Conservation (phyloP, 2,888 invertebrate species). For the Tetragonula carbonaria region DNA sequence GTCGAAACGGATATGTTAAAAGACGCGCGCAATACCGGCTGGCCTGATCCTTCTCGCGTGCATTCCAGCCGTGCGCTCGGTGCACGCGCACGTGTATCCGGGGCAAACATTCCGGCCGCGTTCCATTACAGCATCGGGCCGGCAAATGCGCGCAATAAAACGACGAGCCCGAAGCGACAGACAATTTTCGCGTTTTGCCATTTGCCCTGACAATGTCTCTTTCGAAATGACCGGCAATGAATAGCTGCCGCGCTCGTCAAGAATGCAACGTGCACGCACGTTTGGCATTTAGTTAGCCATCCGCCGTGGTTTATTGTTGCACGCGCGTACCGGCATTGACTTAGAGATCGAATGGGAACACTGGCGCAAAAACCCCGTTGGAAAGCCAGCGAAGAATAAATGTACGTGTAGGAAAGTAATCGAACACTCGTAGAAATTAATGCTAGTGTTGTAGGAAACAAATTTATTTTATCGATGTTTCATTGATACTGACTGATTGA, state of each 20-base stretch:
- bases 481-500: too few species aligned
- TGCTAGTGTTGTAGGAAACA: too few species aligned
- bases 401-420: too few species aligned
- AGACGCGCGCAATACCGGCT: constrained; percentile 26
- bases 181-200: constrained; percentile 58
- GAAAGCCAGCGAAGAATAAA: too few species aligned
- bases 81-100: constrained; percentile 11
- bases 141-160: constrained; percentile 53
- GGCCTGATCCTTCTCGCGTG: constrained; percentile 14
- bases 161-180: constrained; percentile 47
- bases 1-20: constrained; percentile 34
- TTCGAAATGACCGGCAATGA: constrained; percentile 58
- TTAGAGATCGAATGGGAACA: background rate
- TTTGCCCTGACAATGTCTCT: constrained; percentile 45
- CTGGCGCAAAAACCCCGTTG: too few species aligned
- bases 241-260: constrained; percentile 41
- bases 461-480: too few species aligned
- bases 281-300: constrained; percentile 18
- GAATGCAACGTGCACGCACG: constrained; percentile 25
- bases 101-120: constrained; percentile 44
- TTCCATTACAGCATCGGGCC: constrained; percentile 55
- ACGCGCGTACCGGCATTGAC: background rate
- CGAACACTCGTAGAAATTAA: too few species aligned
- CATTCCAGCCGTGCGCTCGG: constrained; percentile 17
- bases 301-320: background rate